A percentile compares a stretch with the other conserved stretches of the same genome.
phyloP scores from a whole-genome alignment of 2,888 invertebrate species.

The Tetragnatha montana region DNA sequence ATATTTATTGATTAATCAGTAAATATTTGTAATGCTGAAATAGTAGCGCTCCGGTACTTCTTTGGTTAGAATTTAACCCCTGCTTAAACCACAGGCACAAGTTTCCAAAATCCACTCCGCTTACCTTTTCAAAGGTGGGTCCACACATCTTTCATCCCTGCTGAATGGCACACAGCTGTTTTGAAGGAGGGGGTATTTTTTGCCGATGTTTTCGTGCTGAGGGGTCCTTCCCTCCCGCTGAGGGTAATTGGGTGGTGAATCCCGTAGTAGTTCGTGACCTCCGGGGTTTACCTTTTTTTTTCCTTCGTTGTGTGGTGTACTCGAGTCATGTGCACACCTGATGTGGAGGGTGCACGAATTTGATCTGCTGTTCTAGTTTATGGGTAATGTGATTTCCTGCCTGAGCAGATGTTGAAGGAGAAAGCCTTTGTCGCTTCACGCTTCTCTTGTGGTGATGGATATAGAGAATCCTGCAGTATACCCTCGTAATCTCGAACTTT shows the following conservation, averaged over 20 bases:
- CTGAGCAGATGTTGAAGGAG: background rate
- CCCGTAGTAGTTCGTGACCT: background rate
- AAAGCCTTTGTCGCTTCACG: background rate
- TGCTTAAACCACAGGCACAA: too few relatives aligned
- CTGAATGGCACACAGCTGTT: conserved; percentile 2
- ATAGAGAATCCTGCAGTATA: background rate
- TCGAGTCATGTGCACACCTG: background rate
- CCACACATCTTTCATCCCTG: background rate
- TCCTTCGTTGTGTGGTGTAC: background rate
- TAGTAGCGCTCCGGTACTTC: too few relatives aligned
- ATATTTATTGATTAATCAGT: too few relatives aligned
- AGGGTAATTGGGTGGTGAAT: background rate
- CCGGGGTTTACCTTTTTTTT: background rate
- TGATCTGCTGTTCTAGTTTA: too few relatives aligned
- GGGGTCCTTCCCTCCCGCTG: background rate
- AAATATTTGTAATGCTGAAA: too few relatives aligned
- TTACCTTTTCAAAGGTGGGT: too few relatives aligned
- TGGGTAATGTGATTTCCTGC: too few relatives aligned
- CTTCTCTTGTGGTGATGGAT: background rate
- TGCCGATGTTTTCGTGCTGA: background rate
- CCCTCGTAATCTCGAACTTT: background rate
- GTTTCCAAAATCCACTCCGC: too few relatives aligned
- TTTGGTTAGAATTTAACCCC: too few relatives aligned
- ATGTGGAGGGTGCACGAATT: background rate
- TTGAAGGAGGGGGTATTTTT: background rate